phyloP scores from a whole-genome alignment of 2,888 invertebrate genomes.

The Tricholauxania praeusta region DNA sequence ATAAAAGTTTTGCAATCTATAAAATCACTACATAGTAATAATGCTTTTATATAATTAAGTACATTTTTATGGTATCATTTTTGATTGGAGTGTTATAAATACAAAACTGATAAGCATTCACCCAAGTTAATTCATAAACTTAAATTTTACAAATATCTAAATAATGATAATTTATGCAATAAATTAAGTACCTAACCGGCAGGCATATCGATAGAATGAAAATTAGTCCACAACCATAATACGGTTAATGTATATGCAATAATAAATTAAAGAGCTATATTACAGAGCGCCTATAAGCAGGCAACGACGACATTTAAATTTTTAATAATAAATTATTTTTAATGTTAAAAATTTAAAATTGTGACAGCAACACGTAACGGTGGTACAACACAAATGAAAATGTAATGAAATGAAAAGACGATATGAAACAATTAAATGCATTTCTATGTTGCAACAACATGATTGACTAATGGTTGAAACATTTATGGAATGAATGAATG shows the following conservation, averaged over 20 bases:
- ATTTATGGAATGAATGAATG: conserved; percentile 25
- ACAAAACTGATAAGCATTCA: no score
- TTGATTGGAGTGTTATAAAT: no score
- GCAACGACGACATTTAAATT: not conserved
- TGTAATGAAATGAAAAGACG: conserved; percentile 31
- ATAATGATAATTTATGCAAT: conserved; percentile 2
- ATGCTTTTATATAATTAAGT: no score
- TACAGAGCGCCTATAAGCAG: conserved; percentile 3
- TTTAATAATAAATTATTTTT: no score
- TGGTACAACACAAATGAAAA: conserved; percentile 6
- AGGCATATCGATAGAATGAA: not conserved
- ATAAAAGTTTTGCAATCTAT: no score
- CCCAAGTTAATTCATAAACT: no score
- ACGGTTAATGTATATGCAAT: not conserved
- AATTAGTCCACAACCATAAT: not conserved
- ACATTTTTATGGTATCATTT: no score
- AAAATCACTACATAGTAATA: no score
- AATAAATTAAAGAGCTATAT: not conserved
- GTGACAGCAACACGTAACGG: conserved; percentile 1
- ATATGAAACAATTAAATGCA: conserved; percentile 25
- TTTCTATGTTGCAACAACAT: conserved; percentile 15
- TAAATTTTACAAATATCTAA: no score
- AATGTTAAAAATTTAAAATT: not conserved
- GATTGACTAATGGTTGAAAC: not conserved
- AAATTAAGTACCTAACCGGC: not conserved